Evolutionary conservation across 2,797 vertebrate genomes (phyloP), one percentile per base, ranked within the genome.

Genomic region (Champsocephalus gunnari): DNA sequence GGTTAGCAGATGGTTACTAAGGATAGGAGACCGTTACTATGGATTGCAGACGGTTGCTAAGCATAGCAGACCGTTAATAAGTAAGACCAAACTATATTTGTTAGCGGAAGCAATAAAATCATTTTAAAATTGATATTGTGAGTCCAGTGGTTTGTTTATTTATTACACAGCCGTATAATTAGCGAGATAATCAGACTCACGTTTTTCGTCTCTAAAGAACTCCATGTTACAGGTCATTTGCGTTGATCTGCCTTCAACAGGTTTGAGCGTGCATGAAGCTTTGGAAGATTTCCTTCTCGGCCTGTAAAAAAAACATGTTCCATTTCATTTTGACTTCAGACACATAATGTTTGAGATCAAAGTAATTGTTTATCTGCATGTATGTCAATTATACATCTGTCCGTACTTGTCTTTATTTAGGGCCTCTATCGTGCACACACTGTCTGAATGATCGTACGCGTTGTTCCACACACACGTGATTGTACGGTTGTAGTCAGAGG

Each of bases 181-280:
- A 13, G 8, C 14, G 14, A 47, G 12, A 3, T 44, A 7, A 17
- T 41, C 10, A 60, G 4, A 77, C 85, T 89, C 45, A 87, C 86
- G 0, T 0, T 6, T 6, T 0, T 0, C 0, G 0, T 0, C 0
- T 0, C 0, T 0, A 0, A 0, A 0, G 38, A 91, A 85, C 38
- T 32, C 0, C 72, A 93, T 1, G 12, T 64, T 28, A 66, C 91
- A 92, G 1, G 0, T 84, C 80, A 50, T 71, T 3, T 64, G 13
- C 1, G 0, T 12, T 28, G 79, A 74, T 38, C 19, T 73, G 53
- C 9, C 10, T 5, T 84, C 59, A 4, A 45, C 19, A 0, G 87
- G 50, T 17, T 69, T 2, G 49, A 91, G 34, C 0, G 6, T 1
- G 63, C 91, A 93, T 21, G 47, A 66, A 9, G 17, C 0, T 0